These are phyloP conservation scores for Anthophora plumipes DNA, from an alignment of 2,888 invertebrate genomes.

Conservation along the genomic window DNA sequence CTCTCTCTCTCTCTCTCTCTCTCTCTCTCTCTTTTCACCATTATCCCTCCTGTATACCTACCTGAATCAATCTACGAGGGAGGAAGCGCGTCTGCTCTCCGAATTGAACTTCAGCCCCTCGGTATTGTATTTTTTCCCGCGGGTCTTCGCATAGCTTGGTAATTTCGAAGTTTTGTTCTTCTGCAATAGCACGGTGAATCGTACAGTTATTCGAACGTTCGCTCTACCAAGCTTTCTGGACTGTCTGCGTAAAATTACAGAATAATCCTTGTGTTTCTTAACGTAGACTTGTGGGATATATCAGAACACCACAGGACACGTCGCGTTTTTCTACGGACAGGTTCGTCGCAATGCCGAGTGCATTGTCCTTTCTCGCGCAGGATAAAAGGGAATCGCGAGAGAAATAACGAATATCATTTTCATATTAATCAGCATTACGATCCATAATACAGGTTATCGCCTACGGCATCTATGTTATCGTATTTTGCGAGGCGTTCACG, in stretches of 20 bases:
- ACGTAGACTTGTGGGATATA: neutral
- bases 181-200: neutral
- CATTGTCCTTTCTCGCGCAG: slow-evolving; percentile 44
- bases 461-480: slow-evolving; percentile 57
- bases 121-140: slow-evolving; percentile 22
- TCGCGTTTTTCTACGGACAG: slow-evolving; percentile 40
- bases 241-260: neutral
- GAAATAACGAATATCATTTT: slow-evolving; percentile 62
- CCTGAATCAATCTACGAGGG: slow-evolving; percentile 1
- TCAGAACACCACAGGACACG: slow-evolving; percentile 8
- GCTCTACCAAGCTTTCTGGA: too few relatives aligned
- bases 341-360: slow-evolving; percentile 26
- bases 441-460: slow-evolving; percentile 54
- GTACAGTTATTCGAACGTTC: neutral
- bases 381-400: slow-evolving; percentile 54
- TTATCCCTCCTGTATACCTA: neutral
- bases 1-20: neutral
- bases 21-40: neutral
- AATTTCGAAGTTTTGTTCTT: neutral
- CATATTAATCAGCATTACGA: slow-evolving; percentile 61
- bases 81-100: neutral
- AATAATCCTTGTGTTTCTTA: slow-evolving; percentile 12
- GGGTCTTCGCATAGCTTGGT: neutral
- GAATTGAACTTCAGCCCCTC: neutral
- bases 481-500: slow-evolving; percentile 31